Base-by-base conservation (phyloP, 2,888 invertebrate genomes). In the Ditula angustiorana region DNA sequence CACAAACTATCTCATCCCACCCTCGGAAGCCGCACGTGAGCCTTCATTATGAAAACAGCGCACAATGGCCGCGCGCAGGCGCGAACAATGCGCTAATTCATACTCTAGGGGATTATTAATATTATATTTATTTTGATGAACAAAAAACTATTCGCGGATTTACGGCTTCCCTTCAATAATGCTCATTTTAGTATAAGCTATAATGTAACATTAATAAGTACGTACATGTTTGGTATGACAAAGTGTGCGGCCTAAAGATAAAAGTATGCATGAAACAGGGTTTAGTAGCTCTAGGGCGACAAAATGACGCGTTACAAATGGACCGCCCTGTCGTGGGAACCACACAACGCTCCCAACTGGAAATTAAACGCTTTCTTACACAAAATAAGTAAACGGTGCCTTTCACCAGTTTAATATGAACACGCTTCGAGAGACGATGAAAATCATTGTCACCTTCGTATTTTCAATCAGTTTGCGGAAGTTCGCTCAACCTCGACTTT, bases 101-200 rank as follows among this genome's bases (percentile, higher is more conserved):
- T 33, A 47, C 37, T n/a, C n/a, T n/a, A n/a, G 52, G 44, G 57
- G 63, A 63, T 63, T 63, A 63, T 63, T 58, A 52, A 63, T 63
- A 63, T 63, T 52, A 52, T 52, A 63, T 63, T 63, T 63, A 63
- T 52, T 58, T 63, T 50, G 33, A 50, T 50, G 57, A 57, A 63
- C 57, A 50, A 52, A 21, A 21, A 61, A 53, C 44, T 44, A 33
- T 61, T 44, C 50, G 24, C 28, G 49, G 44, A 33, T 44, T 57
- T 57, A 49, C 16, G 57, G 63, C 63, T 58, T 63, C 63, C 57
- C 44, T 63, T 57, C 41, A 33, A 33, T 35, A 24, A 21, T 4
- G 23, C 46, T 8, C 8, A n/a, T n/a, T 41, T 46, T 46, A 2
- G 23, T 24, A 46, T 46, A 7, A 46, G 46, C 46, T 46, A n/a